These are phyloP conservation scores for Hyphantria cunea DNA, from an alignment of 1,140 invertebrate species.

Conservation along the genomic window DNA sequence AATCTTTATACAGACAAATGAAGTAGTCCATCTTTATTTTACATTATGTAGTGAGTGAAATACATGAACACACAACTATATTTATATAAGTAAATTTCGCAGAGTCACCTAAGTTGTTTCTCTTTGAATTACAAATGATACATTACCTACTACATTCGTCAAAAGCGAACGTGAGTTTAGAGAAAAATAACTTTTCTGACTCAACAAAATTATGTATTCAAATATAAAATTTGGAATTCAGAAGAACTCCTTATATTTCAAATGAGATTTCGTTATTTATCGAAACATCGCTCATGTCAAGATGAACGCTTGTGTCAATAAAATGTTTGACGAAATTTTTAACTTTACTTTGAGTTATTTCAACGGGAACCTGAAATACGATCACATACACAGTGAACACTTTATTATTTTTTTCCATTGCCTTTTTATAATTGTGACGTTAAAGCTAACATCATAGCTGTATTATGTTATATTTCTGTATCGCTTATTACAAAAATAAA, in stretches of 20 bases:
- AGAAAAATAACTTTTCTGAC: slow-evolving; percentile 49
- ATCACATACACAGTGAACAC: no score
- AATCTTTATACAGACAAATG: neutral
- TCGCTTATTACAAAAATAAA: no score
- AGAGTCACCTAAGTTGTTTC: slow-evolving; percentile 18
- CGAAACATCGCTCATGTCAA: slow-evolving; percentile 33
- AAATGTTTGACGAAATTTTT: no score
- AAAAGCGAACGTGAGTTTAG: slow-evolving; percentile 36
- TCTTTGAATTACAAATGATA: slow-evolving; percentile 40
- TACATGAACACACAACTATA: slow-evolving; percentile 14
- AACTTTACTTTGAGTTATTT: no score
- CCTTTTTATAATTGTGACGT: no score
- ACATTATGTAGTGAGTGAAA: neutral
- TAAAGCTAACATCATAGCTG: no score
- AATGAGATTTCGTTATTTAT: slow-evolving; percentile 43
- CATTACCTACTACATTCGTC: slow-evolving; percentile 31
- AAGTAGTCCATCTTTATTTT: neutral
- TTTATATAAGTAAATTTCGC: slow-evolving; percentile 11
- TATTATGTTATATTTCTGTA: no score
- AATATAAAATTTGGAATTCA: slow-evolving; percentile 58
- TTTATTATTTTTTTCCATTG: no score
- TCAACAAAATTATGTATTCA: slow-evolving; percentile 50
- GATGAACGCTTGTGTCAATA: slow-evolving; percentile 16
- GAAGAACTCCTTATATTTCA: slow-evolving; percentile 45
- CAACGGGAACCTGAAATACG: no score